Base-by-base conservation (phyloP, 1,140 invertebrate species). In the Drosophila sp. region DNA sequence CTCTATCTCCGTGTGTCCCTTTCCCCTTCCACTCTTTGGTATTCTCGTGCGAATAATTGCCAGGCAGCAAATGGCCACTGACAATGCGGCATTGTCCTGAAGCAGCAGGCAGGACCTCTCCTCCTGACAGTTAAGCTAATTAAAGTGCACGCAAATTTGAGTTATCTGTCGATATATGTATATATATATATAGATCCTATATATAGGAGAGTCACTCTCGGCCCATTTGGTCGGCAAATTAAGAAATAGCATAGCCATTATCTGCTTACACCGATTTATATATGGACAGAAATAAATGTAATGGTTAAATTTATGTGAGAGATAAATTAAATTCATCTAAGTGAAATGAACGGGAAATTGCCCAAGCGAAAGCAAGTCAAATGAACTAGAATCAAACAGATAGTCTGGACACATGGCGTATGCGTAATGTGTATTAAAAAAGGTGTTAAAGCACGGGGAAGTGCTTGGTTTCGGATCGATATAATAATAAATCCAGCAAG, bases 121-220 rank as follows among this genome's bases (percentile, higher is more conserved):
- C 35, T 60, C 0, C 38, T 23, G 64, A 41, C 66, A 75, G 69
- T 69, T 76, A 68, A 87, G 80, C 76, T 89, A 89, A 87, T 89
- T 87, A 80, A 89, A 83, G 84, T 89, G 84, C 72, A 89, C 65
- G 56, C 83, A 80, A 89, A 89, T 87, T 77, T 83, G 84, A 86
- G 63, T 86, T 87, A 86, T 82, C 79, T 68, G 35, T 55, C 47
- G 65, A 70, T 68, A 40, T 60, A 40, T 61, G 30, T 32, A 30
- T 25, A 1, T 32, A 54, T 54, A 30, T 55, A 29, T 55, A 10
- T 17, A 17, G 17, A 0, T 17, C 17, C 0, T 17, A 17, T 55
- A 4, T 8, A 35, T 6, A 35, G 33, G 7, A 25, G 4, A 50
- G 23, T 7, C 44, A 25, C 23, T 27, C 23, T 25, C 44, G 25